Evolutionary conservation across 2,888 invertebrate species (phyloP).

Genomic region (Anarsia innoxiella): DNA sequence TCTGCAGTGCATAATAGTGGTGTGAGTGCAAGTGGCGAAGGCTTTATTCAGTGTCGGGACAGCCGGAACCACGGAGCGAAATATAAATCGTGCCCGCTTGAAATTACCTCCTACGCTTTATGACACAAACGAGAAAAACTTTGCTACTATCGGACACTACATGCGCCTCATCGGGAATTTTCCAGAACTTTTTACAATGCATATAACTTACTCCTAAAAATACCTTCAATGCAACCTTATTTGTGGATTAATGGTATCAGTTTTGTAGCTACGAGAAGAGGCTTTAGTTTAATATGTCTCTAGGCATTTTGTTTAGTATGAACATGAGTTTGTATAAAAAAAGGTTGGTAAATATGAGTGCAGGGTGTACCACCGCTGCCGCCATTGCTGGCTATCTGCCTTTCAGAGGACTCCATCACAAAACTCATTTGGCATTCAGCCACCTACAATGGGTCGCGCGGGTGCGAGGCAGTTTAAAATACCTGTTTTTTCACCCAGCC

Average conservation of each 20-base stretch:
- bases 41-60: slow-evolving; percentile 46
- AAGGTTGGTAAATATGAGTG: slow-evolving; percentile 22
- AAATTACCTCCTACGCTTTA: slow-evolving; percentile 59
- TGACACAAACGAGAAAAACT: slow-evolving; percentile 50
- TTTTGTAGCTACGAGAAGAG: too few species aligned
- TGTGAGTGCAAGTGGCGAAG: slow-evolving; percentile 34
- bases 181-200: slow-evolving; percentile 22
- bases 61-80: slow-evolving; percentile 42
- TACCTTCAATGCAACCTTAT: too few species aligned
- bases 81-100: slow-evolving; percentile 53
- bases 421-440: slow-evolving; percentile 74
- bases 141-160: slow-evolving; percentile 35
- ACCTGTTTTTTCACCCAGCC: slow-evolving; percentile 45
- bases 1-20: slow-evolving; percentile 12
- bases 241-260: too few species aligned
- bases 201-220: too few species aligned
- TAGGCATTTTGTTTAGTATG: too few species aligned
- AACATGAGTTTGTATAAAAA: too few species aligned
- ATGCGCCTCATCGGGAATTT: slow-evolving; percentile 38
- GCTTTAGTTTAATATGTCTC: too few species aligned
- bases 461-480: slow-evolving; percentile 63
- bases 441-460: slow-evolving; percentile 61
- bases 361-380: slow-evolving; percentile 6
- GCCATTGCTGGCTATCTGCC: slow-evolving; percentile 57
- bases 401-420: slow-evolving; percentile 61